These are phyloP conservation scores for Geotrupes spiniger DNA, from an alignment of 2,888 invertebrate genomes.

Conservation along the genomic window DNA sequence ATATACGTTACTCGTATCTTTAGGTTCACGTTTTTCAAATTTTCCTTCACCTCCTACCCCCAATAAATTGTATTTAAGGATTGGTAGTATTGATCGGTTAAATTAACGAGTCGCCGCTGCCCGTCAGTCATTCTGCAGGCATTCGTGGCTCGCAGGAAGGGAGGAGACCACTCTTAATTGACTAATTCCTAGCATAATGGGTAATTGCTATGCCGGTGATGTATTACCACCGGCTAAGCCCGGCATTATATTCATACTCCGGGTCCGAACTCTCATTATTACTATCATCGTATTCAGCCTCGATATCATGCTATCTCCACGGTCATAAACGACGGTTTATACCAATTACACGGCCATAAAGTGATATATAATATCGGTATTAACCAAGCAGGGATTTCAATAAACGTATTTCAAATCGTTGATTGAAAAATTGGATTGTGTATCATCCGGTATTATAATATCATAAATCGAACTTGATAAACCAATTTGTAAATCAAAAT, in stretches of 20 bases:
- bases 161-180: constrained; percentile 46
- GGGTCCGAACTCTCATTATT: constrained; percentile 10
- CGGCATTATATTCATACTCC: constrained; percentile 36
- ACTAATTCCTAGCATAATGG: constrained; percentile 51
- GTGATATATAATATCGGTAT: no score
- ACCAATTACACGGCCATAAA: neutral
- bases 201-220: constrained; percentile 50
- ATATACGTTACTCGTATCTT: no score
- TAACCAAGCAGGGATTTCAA: no score
- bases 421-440: no score
- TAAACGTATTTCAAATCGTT: no score
- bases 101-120: constrained; percentile 15
- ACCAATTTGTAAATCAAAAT: no score
- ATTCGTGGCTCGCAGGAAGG: constrained; percentile 43
- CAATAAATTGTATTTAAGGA: no score
- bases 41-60: no score
- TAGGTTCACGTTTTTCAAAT: no score
- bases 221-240: constrained; percentile 41
- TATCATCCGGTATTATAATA: no score
- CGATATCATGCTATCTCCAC: constrained; percentile 8
- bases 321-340: constrained; percentile 4
- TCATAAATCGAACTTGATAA: no score
- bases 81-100: no score
- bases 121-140: constrained; percentile 41
- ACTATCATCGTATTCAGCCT: constrained; percentile 10